Conservation (phyloP, 2,888 invertebrate genomes). For the Malthinus seriepunctatus region DNA sequence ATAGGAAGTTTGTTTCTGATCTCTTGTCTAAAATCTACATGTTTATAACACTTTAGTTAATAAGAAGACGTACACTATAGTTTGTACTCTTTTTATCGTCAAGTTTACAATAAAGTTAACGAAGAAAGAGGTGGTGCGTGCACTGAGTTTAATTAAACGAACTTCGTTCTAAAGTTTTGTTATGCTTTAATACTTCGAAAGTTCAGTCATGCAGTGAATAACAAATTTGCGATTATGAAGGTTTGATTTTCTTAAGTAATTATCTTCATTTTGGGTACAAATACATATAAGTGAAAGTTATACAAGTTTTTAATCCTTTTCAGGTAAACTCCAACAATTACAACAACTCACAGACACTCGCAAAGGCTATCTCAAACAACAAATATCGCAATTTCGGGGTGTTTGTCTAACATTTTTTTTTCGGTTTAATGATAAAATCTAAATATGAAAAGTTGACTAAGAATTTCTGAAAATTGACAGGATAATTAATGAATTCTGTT, state of each 20-base stretch:
- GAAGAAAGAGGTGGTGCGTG: conserved; percentile 15
- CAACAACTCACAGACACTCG: no score
- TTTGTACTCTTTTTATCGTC: conserved; percentile 17
- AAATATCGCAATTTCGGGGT: no score
- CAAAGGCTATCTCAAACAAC: no score
- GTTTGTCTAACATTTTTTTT: no score
- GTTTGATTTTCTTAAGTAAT: conserved; percentile 37
- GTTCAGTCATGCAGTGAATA: conserved; percentile 53
- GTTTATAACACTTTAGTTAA: conserved; percentile 36
- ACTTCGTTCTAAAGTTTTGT: conserved; percentile 49
- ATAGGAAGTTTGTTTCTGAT: conserved; percentile 55
- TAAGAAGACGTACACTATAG: conserved; percentile 11
- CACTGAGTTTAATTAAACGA: conserved; percentile 24
- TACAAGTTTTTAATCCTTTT: not conserved
- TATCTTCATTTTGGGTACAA: conserved; percentile 22
- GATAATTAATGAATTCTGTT: conserved; percentile 34
- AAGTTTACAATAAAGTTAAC: conserved; percentile 2
- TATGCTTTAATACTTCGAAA: conserved; percentile 50
- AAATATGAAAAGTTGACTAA: conserved; percentile 3
- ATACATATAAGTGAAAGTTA: conserved; percentile 1
- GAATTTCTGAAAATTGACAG: conserved; percentile 24
- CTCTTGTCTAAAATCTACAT: conserved; percentile 51
- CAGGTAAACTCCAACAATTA: not conserved
- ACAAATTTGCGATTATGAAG: conserved; percentile 52
- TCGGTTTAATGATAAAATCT: conserved; percentile 1